These are phyloP conservation scores for Corvus cornix DNA, from an alignment of 2,113 vertebrate species.

Conservation along the genomic window DNA sequence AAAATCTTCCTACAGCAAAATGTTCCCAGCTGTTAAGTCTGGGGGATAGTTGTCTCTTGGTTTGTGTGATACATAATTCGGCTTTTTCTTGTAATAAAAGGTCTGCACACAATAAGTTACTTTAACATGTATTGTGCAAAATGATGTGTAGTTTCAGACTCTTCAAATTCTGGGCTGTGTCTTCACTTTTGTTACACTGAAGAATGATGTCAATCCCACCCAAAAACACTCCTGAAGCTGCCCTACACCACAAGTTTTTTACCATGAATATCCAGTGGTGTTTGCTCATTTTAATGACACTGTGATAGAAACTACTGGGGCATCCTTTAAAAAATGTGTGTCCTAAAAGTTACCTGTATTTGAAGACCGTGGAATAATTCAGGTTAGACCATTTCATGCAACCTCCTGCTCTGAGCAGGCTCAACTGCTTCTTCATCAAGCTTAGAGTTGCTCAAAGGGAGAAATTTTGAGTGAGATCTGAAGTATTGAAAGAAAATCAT, in stretches of 20 bases:
- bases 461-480: neutral
- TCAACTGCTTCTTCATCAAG: neutral
- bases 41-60: neutral
- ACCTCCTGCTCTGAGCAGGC: neutral
- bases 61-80: neutral
- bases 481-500: neutral
- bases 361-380: rapidly evolving
- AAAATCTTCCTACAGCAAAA: neutral
- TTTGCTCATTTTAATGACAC: neutral
- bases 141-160: neutral
- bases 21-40: neutral
- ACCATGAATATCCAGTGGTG: neutral
- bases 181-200: neutral
- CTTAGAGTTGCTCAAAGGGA: neutral
- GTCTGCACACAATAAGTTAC: too few species aligned
- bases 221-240: neutral
- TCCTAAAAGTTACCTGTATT: neutral
- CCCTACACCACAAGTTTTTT: rapidly evolving
- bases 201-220: neutral
- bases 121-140: rapidly evolving
- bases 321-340: neutral
- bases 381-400: neutral
- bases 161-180: neutral
- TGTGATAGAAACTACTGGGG: neutral
- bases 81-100: neutral